These are phyloP conservation scores for Actinia tenebrosa DNA, from an alignment of 64 coral and sea anemone genomes.

Conservation along the genomic window DNA sequence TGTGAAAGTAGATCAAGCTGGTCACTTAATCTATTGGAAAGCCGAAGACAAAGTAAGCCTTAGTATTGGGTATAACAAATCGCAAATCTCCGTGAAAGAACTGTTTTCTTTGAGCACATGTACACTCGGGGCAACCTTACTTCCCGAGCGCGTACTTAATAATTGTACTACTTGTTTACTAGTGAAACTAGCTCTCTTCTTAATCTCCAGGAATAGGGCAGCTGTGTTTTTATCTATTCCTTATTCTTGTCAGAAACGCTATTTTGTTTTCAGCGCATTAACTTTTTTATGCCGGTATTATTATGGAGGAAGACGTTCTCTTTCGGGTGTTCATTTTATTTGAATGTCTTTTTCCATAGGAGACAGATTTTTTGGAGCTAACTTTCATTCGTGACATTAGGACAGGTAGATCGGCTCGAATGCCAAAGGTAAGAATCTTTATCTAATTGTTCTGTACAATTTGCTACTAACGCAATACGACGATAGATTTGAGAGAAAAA, in stretches of 20 bases:
- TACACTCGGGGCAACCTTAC: not conserved
- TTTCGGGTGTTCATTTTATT: slow-evolving; percentile 27
- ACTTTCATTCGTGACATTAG: slow-evolving; percentile 43
- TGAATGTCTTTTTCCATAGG: slow-evolving; percentile 12
- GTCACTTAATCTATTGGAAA: slow-evolving; percentile 91
- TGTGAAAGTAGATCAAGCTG: slow-evolving; percentile 73
- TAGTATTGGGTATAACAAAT: not conserved
- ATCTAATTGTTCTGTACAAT: not conserved
- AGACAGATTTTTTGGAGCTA: slow-evolving; percentile 51
- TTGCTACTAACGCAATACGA: not conserved
- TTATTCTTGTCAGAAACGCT: not conserved
- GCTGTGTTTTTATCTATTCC: slow-evolving; percentile 11
- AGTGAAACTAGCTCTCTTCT: slow-evolving; percentile 19
- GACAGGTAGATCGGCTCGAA: slow-evolving; percentile 50
- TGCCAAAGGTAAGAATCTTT: slow-evolving; percentile 49
- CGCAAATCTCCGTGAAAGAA: not conserved
- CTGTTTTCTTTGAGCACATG: not conserved
- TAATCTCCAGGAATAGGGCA: not conserved
- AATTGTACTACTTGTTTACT: slow-evolving; percentile 14
- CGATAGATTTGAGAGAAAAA: slow-evolving; percentile 5
- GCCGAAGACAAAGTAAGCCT: slow-evolving; percentile 83
- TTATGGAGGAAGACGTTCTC: not conserved
- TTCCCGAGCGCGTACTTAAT: not conserved
- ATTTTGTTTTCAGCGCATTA: not conserved
- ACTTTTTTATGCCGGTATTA: not conserved